Percentiles rank a stretch among this genome's conserved stretches.
Evolutionary conservation across 2,797 vertebrate species (phyloP).

Genomic region (Mormyrus hasselquistii): DNA sequence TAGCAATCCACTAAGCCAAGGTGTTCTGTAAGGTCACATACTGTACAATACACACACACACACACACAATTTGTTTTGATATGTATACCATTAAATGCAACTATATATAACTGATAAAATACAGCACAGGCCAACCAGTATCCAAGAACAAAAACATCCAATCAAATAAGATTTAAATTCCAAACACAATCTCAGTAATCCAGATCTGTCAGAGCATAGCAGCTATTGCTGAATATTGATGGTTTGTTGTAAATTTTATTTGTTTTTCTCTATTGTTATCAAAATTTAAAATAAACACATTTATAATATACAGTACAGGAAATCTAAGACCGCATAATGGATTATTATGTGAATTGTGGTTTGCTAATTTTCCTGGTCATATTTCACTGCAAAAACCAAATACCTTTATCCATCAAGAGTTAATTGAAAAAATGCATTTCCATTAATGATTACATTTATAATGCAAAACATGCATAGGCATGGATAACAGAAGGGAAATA

Average conservation of each 20-base stretch:
- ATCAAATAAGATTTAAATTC: background rate
- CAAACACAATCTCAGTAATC: background rate
- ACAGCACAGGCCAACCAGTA: background rate
- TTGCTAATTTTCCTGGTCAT: background rate
- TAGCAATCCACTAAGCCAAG: background rate
- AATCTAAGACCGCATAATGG: background rate
- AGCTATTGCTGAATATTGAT: background rate
- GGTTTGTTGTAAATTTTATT: background rate
- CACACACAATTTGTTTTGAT: background rate
- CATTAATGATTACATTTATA: background rate
- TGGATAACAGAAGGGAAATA: background rate
- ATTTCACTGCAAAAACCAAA: background rate
- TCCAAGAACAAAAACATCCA: background rate
- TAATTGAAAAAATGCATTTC: background rate
- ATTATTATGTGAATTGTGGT: background rate
- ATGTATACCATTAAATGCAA: background rate
- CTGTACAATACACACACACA: background rate
- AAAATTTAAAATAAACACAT: background rate
- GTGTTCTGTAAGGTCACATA: background rate
- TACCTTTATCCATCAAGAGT: background rate
- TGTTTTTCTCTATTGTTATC: background rate
- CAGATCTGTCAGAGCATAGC: background rate
- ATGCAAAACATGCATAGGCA: background rate
- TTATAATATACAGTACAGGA: background rate
- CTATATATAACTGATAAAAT: background rate